Base-by-base conservation (phyloP, 2,888 invertebrate genomes). In the Achlya flavicornis region DNA sequence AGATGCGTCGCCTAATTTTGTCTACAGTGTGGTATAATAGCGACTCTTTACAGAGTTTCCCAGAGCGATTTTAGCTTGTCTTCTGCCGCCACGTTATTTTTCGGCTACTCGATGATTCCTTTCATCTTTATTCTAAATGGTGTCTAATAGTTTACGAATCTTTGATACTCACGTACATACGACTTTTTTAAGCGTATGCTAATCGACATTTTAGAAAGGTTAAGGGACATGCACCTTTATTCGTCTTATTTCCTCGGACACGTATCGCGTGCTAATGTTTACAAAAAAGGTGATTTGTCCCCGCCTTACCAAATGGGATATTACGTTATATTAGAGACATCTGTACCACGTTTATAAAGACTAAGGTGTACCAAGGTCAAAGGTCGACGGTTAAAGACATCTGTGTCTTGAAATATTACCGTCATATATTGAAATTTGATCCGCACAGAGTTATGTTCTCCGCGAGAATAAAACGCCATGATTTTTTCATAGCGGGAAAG, bases 371-470 rank as follows among this genome's bases (percentile, higher is more conserved):
- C 26, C 53, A 72, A 70, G 63, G 65, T 64, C 53, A 64, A 61
- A 58, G 58, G 58, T 38, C 4, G 32, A 64, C 16, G 10, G 53
- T 16, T 53, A 10, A 53, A 53, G 41, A 64, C 60, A n/a, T 63
- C 43, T 58, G 38, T 58, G 63, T 61, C 32, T 66, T 70, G 69
- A 72, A 66, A 35, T 66, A 74, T 72, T 66, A 65, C 63, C 48
- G 35, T 64, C 65, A 71, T 70, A 70, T 66, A 68, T 73, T 70
- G 66, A 73, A 72, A 72, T 71, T 74, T 65, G 64, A 59, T 63
- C 64, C 64, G 62, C 74, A 64, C 33, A 63, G 60, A 58, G 65
- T 59, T 60, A 41, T 60, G 43, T 60, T 14, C 60, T 41, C 19
- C 19, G 60, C 11, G 19, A 19, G 43, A 62, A 35, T 61, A 58